Base-by-base conservation (phyloP, 2,113 vertebrate species). In the Nycticebus coucang region DNA sequence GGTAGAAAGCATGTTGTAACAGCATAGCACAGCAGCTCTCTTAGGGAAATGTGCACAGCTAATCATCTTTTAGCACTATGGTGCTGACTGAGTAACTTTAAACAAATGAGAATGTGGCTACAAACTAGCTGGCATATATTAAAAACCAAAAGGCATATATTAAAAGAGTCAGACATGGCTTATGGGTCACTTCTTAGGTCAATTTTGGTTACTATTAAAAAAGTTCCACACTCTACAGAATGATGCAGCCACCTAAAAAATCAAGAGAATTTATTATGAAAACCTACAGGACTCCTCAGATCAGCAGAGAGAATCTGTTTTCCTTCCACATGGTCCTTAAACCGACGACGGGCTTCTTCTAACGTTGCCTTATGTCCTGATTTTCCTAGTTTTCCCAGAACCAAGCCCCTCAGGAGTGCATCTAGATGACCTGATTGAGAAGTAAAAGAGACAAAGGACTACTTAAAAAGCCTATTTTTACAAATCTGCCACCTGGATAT, bases 281-380 rank as follows among this genome's bases (percentile, higher is more conserved):
- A 96, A 98, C 99, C 92, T 98, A 99, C 99, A 85, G 99, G 99
- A 97, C 99, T 99, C 98, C 99, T 98, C 92, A 99, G 99, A 97
- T 99, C 99, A 26, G 99, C 99, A 1, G 99, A 99, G 62, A 99
- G 98, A 81, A 98, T 41, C 69, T 99, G 98, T 77, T 99, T 99
- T 35, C 99, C 99, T 72, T 99, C 99, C 98, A 99, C 99, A 0
- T 99, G 99, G 33, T 99, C 99, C 97, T 99, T 99, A 98, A 99
- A 99, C 60, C 99, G 98, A 93, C 99, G 99, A 11, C 99, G 98
- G 12, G 99, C 99, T 98, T 99, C 99, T 87, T 99, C 99, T 97
- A 99, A 80, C 0, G 99, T 99, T 82, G 99, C 98, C 97, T 99
- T 99, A 98, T 99, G 99, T 91, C 99, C 99, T 1, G 99, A 99